Evolutionary conservation across 2,113 vertebrate genomes (phyloP), one percentile per base, ranked within the genome.

Genomic region (Psophia crepitans): DNA sequence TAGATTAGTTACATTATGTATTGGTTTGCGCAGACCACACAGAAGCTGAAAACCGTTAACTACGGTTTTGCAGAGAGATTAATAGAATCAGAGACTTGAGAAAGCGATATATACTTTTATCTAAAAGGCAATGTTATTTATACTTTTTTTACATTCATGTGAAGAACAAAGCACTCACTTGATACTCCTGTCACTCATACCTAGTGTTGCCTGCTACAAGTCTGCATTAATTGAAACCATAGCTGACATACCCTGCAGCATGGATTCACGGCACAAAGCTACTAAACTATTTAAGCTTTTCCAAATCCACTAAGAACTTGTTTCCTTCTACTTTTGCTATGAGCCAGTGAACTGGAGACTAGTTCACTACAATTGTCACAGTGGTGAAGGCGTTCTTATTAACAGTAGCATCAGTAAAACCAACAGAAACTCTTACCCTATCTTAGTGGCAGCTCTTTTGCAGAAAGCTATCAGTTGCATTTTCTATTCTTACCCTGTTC

Each of bases 11-110:
- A 63, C 70, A 74, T 90, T 86, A 69, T 3, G 3, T 63, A 54
- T 58, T 37, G 37, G 69, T 78, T 92, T 90, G 32, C 37, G 82
- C 32, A 89, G 95, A 92, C 94, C 77, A 85, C 84, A 96, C 85
- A 89, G 57, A 87, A 95, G 41, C 53, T 85, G 61, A 85, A 71
- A 86, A 79, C 30, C 24, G 43, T 41, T 87, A 63, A 63, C 64
- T 87, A 13, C 17, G 44, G 37, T 56, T 82, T 79, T 92, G 70
- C 74, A 76, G 86, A 44, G 35, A 65, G 8, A 70, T 64, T 90
- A 90, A 63, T 66, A 20, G 24, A 76, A 69, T 63, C 44, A 23
- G 30, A 61, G 35, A 49, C 23, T 61, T 1, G 3, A 84, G 54
- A 94, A 88, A 88, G 41, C 41, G 76, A 70, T 6, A 14, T 27